Base-by-base conservation (phyloP, 2,888 invertebrate genomes). In the Rapana venosa region DNA sequence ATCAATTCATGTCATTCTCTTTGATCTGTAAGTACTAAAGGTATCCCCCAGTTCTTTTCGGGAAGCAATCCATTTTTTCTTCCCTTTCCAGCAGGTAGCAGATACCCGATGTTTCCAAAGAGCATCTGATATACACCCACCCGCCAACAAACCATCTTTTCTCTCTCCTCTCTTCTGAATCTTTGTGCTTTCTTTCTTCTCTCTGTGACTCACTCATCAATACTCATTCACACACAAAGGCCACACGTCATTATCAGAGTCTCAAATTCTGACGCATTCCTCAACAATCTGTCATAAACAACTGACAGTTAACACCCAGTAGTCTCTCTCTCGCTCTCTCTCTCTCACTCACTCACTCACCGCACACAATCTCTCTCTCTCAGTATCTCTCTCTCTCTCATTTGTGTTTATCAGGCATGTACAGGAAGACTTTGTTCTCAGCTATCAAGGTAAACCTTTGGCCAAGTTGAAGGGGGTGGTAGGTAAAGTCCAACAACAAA, bases 371-470 rank as follows among this genome's bases (percentile, higher is more conserved):
- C 36, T 83, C 81, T 47, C 81, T 47, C 81, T 81, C 81, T 81
- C 81, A 11, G 22, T 83, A 36, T 47, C 81, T 47, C 81, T 81
- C 81, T 81, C 81, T 47, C 81, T 81, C 79, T 35, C 79, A 20
- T 17, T 30, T 32, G 11, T 32, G 47, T 47, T 47, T 47, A 47
- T 47, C 47, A 47, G 2, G 8, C 47, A 47, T 47, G 11, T 47
- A 36, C 26, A 83, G 81, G 81, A 83, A 83, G 81, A 83, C 81
- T 61, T 61, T 83, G 81, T 83, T 86, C 61, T 86, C 86, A 86
- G 86, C 86, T 86, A 86, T 35, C 47, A 85, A 85, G n/a, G 35
- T 32, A 58, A n/a, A 86, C 86, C 66, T 86, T 61, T 86, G 86
- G 86, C 58, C 35, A 32, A 58, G 86, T 86, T 30, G 32, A 86